Evolutionary conservation across 2,888 invertebrate genomes (phyloP).

Genomic region (Lumbricus terrestris): DNA sequence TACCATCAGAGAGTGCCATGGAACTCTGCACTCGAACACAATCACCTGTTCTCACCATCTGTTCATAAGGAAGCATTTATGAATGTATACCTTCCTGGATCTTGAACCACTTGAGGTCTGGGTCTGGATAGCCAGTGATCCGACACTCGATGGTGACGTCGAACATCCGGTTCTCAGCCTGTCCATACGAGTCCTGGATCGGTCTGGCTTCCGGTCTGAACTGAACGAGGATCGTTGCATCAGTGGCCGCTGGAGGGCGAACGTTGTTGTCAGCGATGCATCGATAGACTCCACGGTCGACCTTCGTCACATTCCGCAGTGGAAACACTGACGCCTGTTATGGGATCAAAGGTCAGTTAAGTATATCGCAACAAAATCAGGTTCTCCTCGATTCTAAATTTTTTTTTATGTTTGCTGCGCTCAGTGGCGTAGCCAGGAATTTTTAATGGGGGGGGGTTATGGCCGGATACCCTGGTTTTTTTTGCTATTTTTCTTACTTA

Average conservation of each 20-base stretch:
- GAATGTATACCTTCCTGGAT: neutral
- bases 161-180: slow-evolving; percentile 53
- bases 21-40: too few relatives aligned
- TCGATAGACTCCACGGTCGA: slow-evolving; percentile 52
- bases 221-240: slow-evolving; percentile 48
- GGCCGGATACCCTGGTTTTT: too few relatives aligned
- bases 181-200: slow-evolving; percentile 54
- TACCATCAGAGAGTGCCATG: too few relatives aligned
- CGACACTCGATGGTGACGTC: slow-evolving; percentile 53
- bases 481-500: too few relatives aligned
- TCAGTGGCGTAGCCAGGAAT: too few relatives aligned
- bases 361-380: neutral
- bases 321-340: neutral
- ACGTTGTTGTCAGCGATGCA: slow-evolving; percentile 59
- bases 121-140: slow-evolving; percentile 43
- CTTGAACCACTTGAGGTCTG: slow-evolving; percentile 39
- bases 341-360: neutral
- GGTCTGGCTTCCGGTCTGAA: slow-evolving; percentile 47
- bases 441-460: too few relatives aligned
- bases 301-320: slow-evolving; percentile 28
- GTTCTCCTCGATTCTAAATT: neutral
- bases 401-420: too few relatives aligned
- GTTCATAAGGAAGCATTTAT: too few relatives aligned
- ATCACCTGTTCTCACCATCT: too few relatives aligned
- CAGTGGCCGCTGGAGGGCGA: slow-evolving; percentile 51